Base-by-base conservation (phyloP, 2,797 vertebrate genomes). In the Myoxocephalus aenaeus region DNA sequence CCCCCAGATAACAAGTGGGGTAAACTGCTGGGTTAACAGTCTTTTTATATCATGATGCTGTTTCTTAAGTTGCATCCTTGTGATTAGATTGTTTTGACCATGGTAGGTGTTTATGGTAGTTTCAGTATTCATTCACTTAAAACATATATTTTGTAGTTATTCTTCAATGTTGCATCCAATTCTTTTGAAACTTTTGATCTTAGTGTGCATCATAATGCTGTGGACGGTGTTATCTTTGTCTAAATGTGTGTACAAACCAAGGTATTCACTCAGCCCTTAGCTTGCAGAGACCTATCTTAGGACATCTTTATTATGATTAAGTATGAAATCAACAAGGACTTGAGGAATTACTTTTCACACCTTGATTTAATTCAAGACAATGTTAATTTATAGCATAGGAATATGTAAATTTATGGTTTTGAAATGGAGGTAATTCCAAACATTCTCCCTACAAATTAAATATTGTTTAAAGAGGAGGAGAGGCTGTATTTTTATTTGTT, bases 401-500 rank as follows among this genome's bases (percentile, higher is more conserved):
- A 10, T 18, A 53, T n/a, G 14, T 11, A 0, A 42, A 4, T 51
- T 27, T 38, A 4, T 27, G 4, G 0, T 66, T 66, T 65, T 75
- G 17, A 57, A 48, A 11, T 29, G 1, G 29, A 8, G 8, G 6
- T 36, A 4, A 25, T 29, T 71, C 2, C 17, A 58, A 34, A 51
- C 20, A 51, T 22, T 17, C 1, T 38, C 5, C 10, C 20, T 20
- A 18, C 3, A 69, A 32, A 62, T 57, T 0, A 25, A 20, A 56
- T 40, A 2, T 15, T 74, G 12, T 40, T 7, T 70, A 27, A 64
- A 70, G 9, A 42, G 69, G 27, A 64, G 70, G 9, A 42, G 63
- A 14, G 22, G 6, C 18, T 32, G 5, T 64, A 42, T 65, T 18
- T 57, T 51, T 53, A 53, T 53, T 10, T 67, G 1, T 54, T 3